A percentile compares a stretch with the other conserved stretches of the same genome.
Conservation (phyloP, 2,797 vertebrate genomes). For the Malacoraja senta region DNA sequence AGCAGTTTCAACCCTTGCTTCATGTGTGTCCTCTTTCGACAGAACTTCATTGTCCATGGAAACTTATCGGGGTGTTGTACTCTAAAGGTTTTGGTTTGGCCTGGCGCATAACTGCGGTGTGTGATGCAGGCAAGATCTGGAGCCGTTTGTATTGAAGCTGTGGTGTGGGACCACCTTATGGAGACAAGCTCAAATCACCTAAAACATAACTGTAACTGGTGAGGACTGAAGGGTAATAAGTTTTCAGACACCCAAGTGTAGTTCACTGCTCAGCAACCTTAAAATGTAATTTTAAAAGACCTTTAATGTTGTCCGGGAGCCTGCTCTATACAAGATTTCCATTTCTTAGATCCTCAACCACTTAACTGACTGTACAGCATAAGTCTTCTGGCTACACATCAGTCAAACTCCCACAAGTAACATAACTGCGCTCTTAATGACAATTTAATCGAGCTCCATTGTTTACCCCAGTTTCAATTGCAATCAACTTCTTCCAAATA, state of each 20-base stretch:
- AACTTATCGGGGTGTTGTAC: not conserved
- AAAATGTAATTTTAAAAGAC: not conserved
- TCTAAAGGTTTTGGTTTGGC: not conserved
- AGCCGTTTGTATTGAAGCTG: not conserved
- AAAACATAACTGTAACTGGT: not conserved
- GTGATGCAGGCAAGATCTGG: not conserved
- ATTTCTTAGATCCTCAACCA: not conserved
- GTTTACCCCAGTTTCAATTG: not conserved
- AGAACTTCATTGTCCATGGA: not conserved
- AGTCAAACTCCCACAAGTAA: conserved; percentile 9
- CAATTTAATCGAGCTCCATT: not conserved
- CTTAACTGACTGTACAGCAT: not conserved
- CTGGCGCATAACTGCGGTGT: not conserved
- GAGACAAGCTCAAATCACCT: not conserved
- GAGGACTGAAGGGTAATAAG: not conserved
- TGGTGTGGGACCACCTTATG: not conserved
- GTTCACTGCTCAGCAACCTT: not conserved
- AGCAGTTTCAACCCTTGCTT: not conserved
- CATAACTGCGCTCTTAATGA: conserved; percentile 1
- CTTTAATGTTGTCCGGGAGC: not conserved
- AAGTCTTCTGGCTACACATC: conserved; percentile 17
- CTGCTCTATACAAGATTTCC: not conserved
- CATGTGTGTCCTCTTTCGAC: not conserved
- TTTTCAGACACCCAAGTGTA: not conserved
- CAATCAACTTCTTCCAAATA: not conserved